Base-by-base conservation (phyloP, 2,888 invertebrate genomes). In the Drosophila putrida region DNA sequence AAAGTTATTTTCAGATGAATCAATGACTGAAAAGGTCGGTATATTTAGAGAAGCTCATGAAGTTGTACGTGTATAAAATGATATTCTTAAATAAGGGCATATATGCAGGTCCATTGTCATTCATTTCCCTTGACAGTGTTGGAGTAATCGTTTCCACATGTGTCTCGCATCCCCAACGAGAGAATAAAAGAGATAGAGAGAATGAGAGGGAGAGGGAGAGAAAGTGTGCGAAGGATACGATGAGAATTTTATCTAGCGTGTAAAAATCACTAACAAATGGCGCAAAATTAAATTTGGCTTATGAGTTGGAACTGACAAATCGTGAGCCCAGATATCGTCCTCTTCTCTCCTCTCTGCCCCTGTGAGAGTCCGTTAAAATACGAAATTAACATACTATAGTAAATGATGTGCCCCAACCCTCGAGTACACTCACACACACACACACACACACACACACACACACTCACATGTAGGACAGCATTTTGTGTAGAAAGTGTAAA, bases 301-400 rank as follows among this genome's bases (percentile, higher is more conserved):
- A 91, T 91, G 91, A 90, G 83, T 88, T 90, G 90, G 90, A 90
- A 90, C 90, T 88, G 82, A 81, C 85, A 84, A 82, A 83, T 83
- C 81, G 86, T 53, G 90, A 84, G 80, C 81, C 41, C 6, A 31
- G 58, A 57, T 53, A 57, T 55, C 44, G 28, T 4, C 39, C 25
- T 25, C 41, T 9, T n/a, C 3, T 4, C 35, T 6, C 8, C 9
- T 13, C 6, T 5, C 31, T 1, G 4, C 6, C 15, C 11, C 11
- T 2, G 20, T 11, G 20, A 20, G 38, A n/a, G 38, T 20, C 58
- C 75, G 46, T 76, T 76, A 73, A 71, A 79, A 74, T 61, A 64
- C 67, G 31, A 80, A 84, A 85, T 85, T 85, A 84, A 87, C 85
- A 85, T 85, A 80, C 78, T 82, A 60, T 71, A 81, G 74, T 70